Conservation (phyloP, 2,797 vertebrate genomes). For the Orestias chungarensis region DNA sequence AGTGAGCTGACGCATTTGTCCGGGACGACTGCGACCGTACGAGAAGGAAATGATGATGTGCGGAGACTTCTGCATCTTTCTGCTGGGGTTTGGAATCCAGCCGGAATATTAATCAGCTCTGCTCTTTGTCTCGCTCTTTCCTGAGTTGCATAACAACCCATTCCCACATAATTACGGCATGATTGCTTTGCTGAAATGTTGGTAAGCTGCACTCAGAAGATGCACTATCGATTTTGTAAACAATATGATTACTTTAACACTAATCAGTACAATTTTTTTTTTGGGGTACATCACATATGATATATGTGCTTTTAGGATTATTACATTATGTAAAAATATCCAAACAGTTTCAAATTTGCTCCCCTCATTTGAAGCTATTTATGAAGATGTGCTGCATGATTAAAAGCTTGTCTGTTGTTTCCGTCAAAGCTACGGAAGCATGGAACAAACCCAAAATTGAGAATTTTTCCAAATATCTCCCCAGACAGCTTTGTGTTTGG, state of each 20-base stretch:
- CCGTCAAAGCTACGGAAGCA: neutral
- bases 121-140: slow-evolving; percentile 22
- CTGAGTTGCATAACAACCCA: slow-evolving; percentile 13
- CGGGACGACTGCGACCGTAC: slow-evolving; percentile 3
- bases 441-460: too few relatives aligned
- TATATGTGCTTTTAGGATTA: neutral
- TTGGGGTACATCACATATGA: neutral
- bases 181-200: slow-evolving; percentile 10
- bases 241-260: slow-evolving; percentile 15
- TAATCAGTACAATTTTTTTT: slow-evolving; percentile 8
- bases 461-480: too few relatives aligned
- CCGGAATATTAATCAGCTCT: slow-evolving; percentile 32
- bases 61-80: slow-evolving; percentile 28
- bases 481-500: too few relatives aligned
- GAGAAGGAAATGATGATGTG: slow-evolving; percentile 19
- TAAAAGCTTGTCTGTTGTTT: slow-evolving; percentile 3
- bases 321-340: slow-evolving; percentile 1
- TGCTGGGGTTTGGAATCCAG: slow-evolving; percentile 2
- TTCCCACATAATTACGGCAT: slow-evolving; percentile 15
- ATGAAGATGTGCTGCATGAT: neutral
- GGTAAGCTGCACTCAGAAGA: neutral
- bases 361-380: neutral
- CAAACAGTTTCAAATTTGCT: neutral
- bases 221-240: slow-evolving; percentile 21
- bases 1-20: slow-evolving; percentile 13